A percentile compares a stretch with the other conserved stretches of the same genome.
phyloP scores from a whole-genome alignment of 2,888 invertebrate genomes.

The Dione juno region DNA sequence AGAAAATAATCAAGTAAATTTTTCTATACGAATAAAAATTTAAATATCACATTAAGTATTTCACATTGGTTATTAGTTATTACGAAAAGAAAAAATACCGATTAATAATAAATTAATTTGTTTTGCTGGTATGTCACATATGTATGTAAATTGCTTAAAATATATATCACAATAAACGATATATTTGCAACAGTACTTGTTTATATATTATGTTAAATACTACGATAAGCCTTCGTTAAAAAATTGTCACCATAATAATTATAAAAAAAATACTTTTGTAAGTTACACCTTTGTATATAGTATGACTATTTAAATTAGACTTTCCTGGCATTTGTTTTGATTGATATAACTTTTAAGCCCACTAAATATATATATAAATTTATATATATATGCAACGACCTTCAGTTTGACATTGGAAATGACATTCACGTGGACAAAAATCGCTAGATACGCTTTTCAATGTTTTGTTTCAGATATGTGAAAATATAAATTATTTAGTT shows the following conservation, averaged over 20 bases:
- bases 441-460: slow-evolving; percentile 55
- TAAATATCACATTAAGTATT: too few relatives aligned
- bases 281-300: neutral
- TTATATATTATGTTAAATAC: too few relatives aligned
- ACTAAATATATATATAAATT: slow-evolving; percentile 26
- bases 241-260: neutral
- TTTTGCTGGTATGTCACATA: too few relatives aligned
- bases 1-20: too few relatives aligned
- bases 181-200: too few relatives aligned
- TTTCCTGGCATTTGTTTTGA: slow-evolving; percentile 17
- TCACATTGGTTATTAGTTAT: too few relatives aligned
- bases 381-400: too few relatives aligned
- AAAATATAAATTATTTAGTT: neutral
- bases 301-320: neutral
- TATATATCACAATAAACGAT: too few relatives aligned
- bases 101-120: too few relatives aligned
- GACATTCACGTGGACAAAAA: slow-evolving; percentile 48
- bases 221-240: neutral
- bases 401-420: slow-evolving; percentile 76
- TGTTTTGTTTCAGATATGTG: neutral
- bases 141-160: too few relatives aligned
- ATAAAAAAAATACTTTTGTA: neutral
- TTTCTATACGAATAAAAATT: too few relatives aligned
- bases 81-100: too few relatives aligned
- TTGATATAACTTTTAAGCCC: slow-evolving; percentile 5